Evolutionary conservation across 2,113 vertebrate species (phyloP), one percentile per base, ranked within the genome.

Genomic region (Scalopus aquaticus): DNA sequence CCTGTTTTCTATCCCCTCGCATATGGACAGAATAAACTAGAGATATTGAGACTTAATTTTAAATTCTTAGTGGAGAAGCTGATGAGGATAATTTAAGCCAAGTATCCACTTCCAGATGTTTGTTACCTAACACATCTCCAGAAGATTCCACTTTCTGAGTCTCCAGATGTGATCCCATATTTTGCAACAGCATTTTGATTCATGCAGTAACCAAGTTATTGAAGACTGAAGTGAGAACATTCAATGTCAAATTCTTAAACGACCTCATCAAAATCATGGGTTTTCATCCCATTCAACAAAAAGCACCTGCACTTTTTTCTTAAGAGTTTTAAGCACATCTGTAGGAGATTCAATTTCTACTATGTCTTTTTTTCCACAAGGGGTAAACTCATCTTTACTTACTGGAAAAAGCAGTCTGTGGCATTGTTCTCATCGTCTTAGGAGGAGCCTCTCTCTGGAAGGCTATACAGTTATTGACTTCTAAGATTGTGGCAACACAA

Each of bases 321-420:
- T 84, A 88, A 74, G 67, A 51, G 11, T 91, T 94, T 46, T 30
- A 92, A 74, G 67, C 5, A 77, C 16, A 58, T 56, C 22, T 35
- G 77, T 67, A 65, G 9, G 42, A 73, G 58, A 58, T 49, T 54
- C 19, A 22, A 1, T 92, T 87, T 78, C 10, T 82, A 72, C 30
- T 49, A 4, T 46, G 65, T 24, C 70, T 62, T 84, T 46, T 7
- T 10, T 17, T 6, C 19, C 69, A 49, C 19, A 69, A 56, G 67
- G 80, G 42, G 28, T 73, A 88, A 93, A 93, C 35, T 84, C 56
- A 39, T 80, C 37, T 58, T 84, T 74, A 88, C 67, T 87, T 86
- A 72, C 35, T 58, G 49, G 78, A 89, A 77, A 90, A 94, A 54
- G 54, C 28, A 82, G 42, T 49, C 62, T 74, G 32, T 46, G 9